Percentiles rank a stretch among this genome's conserved stretches.
Conservation (phyloP, 2,888 invertebrate genomes). For the Phalera bucephala region DNA sequence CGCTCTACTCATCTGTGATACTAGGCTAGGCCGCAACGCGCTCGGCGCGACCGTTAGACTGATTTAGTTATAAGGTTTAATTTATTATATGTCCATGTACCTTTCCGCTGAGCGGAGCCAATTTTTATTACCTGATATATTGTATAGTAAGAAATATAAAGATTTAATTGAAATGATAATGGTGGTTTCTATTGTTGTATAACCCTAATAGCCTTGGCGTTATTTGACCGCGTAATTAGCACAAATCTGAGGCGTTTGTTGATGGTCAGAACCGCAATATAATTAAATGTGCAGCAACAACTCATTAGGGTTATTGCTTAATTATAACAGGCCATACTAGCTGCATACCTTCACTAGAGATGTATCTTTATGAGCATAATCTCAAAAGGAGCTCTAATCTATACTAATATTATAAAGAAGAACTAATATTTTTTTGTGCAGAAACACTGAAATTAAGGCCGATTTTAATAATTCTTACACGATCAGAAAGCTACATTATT, state of each 20-base stretch:
- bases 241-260: no score
- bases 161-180: conserved; percentile 61
- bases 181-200: conserved; percentile 50
- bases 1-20: conserved; percentile 82
- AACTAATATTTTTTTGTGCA: no score
- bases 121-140: conserved; percentile 74
- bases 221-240: conserved; percentile 7
- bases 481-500: no score
- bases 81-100: conserved; percentile 77
- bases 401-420: no score
- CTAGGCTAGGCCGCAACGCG: conserved; percentile 76
- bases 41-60: conserved; percentile 80
- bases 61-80: conserved; percentile 77
- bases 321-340: no score
- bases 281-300: background rate
- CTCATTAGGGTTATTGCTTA: background rate
- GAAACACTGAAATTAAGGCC: no score
- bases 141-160: conserved; percentile 60
- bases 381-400: no score
- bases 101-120: conserved; percentile 79
- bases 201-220: conserved; percentile 29
- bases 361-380: no score
- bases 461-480: no score
- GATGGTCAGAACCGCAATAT: conserved; percentile 20
- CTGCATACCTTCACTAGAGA: no score